Conservation (phyloP, 2,797 vertebrate species). For the Tragelaphus eurycerus region DNA sequence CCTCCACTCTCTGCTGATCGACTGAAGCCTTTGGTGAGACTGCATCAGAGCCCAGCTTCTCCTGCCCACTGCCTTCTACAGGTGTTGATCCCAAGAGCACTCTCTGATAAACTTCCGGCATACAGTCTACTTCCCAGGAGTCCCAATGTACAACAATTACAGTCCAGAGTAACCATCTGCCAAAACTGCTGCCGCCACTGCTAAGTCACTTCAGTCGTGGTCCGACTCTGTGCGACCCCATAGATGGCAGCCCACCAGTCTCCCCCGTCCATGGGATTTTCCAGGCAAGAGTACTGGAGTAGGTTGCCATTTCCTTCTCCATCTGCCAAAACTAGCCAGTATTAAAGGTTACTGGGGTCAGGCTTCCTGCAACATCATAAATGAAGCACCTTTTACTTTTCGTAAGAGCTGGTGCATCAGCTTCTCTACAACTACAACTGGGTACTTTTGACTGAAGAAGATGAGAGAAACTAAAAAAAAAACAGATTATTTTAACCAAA, state of each 20-base stretch:
- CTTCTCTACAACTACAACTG: background rate
- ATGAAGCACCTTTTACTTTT: background rate
- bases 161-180: background rate
- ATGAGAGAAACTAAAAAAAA: background rate
- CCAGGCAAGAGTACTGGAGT: too few relatives aligned
- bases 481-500: background rate
- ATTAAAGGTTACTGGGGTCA: background rate
- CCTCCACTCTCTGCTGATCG: background rate
- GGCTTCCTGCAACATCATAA: background rate
- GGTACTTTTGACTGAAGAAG: background rate
- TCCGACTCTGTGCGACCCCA: too few relatives aligned
- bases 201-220: too few relatives aligned
- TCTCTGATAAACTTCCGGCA: background rate
- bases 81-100: background rate
- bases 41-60: background rate
- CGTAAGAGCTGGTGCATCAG: background rate
- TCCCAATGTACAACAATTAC: fast-evolving
- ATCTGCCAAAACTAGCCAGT: background rate
- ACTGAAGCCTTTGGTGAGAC: background rate
- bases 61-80: background rate
- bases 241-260: too few relatives aligned
- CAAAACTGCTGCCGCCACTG: background rate
- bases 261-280: too few relatives aligned
- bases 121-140: background rate
- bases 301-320: too few relatives aligned